These are phyloP conservation scores for Scaptomyza tumidula DNA, from an alignment of 2,888 invertebrate species.

Conservation along the genomic window DNA sequence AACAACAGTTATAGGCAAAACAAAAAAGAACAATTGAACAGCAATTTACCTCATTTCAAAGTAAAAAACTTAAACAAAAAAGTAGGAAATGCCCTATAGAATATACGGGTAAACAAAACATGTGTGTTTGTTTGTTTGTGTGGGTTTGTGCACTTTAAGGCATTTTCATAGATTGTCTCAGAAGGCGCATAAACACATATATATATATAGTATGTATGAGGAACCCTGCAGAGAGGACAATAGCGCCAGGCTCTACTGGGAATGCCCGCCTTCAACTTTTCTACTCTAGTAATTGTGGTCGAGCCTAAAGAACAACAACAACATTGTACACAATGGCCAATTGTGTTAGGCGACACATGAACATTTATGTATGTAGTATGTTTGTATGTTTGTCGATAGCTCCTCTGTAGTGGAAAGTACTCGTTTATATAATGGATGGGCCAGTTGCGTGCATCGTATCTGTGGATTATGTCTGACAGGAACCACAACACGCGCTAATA, in stretches of 20 bases:
- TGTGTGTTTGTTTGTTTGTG: constrained; percentile 5
- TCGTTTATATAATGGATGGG: constrained; percentile 64
- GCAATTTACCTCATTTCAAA: constrained; percentile 36
- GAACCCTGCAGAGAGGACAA: constrained; percentile 58
- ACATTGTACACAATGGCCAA: constrained; percentile 62
- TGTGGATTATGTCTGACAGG: constrained; percentile 38
- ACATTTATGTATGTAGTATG: constrained; percentile 5
- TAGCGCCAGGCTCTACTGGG: constrained; percentile 64
- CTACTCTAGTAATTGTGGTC: constrained; percentile 64
- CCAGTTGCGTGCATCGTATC: constrained; percentile 43
- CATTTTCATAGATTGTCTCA: constrained; percentile 15
- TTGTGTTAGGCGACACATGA: constrained; percentile 63
- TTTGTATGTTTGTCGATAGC: not conserved
- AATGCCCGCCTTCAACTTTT: constrained; percentile 28
- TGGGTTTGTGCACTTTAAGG: constrained; percentile 34
- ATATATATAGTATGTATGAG: constrained; percentile 15
- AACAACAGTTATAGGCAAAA: constrained; percentile 30
- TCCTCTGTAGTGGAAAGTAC: not conserved
- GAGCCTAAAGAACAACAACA: constrained; percentile 24
- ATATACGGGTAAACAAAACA: constrained; percentile 1
- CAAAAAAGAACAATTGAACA: constrained; percentile 46
- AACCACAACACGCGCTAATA: constrained; percentile 80
- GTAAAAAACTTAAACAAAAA: constrained; percentile 24
- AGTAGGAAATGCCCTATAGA: constrained; percentile 9
- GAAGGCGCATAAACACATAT: not conserved